Percentiles rank a stretch among this genome's conserved stretches.
Evolutionary conservation across 2,888 invertebrate species (phyloP).

Genomic region (Fissipunctia ypsillon): DNA sequence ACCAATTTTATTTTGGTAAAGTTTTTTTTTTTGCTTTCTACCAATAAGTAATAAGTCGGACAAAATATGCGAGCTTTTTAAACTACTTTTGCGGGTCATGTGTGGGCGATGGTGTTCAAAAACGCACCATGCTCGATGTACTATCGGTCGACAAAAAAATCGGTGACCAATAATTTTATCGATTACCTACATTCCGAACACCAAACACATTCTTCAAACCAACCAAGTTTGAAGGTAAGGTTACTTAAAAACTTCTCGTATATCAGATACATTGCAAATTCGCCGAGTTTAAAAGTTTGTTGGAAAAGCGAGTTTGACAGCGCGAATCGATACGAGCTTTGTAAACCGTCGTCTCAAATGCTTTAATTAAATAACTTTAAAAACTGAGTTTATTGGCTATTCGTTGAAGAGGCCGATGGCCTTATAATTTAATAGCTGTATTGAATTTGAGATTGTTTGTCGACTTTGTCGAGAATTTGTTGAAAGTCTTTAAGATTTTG

Average conservation of each 20-base stretch:
- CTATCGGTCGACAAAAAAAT: neutral
- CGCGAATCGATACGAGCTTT: conserved; percentile 53
- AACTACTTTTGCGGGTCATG: too few species aligned
- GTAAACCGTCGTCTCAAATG: conserved; percentile 32
- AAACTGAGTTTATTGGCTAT: conserved; percentile 34
- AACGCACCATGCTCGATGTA: too few species aligned
- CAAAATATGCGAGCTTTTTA: too few species aligned
- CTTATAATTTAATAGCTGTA: conserved; percentile 24
- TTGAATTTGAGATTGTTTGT: conserved; percentile 14
- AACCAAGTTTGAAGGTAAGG: conserved; percentile 68
- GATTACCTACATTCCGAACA: too few species aligned
- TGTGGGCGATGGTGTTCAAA: too few species aligned
- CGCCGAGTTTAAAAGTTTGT: conserved; percentile 57
- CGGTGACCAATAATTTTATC: neutral
- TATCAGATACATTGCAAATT: conserved; percentile 68
- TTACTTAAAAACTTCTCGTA: conserved; percentile 66
- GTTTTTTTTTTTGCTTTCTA: too few species aligned
- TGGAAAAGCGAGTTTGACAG: conserved; percentile 42
- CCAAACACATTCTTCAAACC: conserved; percentile 64
- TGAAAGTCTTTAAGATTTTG: neutral
- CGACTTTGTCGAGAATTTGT: neutral
- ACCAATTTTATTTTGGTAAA: too few species aligned
- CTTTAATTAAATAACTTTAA: conserved; percentile 58
- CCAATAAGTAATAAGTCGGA: too few species aligned
- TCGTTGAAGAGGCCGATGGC: conserved; percentile 1